phyloP scores from a whole-genome alignment of 1,140 invertebrate species.

The Drosophila ironensis region DNA sequence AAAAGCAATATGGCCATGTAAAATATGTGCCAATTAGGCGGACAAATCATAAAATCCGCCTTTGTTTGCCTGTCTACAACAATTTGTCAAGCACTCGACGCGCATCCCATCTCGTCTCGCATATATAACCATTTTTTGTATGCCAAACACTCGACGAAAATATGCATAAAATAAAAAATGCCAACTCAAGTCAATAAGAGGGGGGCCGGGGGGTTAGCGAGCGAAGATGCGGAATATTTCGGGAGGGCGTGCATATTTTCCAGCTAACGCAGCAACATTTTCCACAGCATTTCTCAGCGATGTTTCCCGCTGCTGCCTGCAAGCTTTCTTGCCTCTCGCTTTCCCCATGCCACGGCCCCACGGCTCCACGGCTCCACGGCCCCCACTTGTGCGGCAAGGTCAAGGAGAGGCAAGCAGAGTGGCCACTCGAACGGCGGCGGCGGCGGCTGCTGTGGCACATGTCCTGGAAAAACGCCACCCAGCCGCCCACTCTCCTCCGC shows the following conservation, averaged over 20 bases:
- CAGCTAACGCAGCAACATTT: slow-evolving; percentile 35
- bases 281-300: background rate
- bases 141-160: slow-evolving; percentile 36
- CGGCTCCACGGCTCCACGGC: too few species aligned
- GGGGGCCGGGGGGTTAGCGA: background rate
- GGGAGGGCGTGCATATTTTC: slow-evolving; percentile 12
- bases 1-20: too few species aligned
- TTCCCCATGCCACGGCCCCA: too few species aligned
- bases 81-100: slow-evolving; percentile 32
- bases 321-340: background rate
- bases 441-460: slow-evolving; percentile 19
- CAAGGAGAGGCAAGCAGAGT: slow-evolving; percentile 51
- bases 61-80: slow-evolving; percentile 15
- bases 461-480: slow-evolving; percentile 17
- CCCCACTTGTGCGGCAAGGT: slow-evolving; percentile 23
- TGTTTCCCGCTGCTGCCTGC: background rate
- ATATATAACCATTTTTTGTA: slow-evolving; percentile 18
- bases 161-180: slow-evolving; percentile 27
- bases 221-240: background rate
- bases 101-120: slow-evolving; percentile 3
- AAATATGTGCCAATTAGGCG: slow-evolving; percentile 11
- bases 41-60: slow-evolving; percentile 5
- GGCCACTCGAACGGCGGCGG: slow-evolving; percentile 52
- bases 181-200: slow-evolving; percentile 45
- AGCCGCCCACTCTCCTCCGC: background rate